Evolutionary conservation across 2,888 invertebrate species (phyloP), one percentile per base, ranked within the genome.

Genomic region (Masnerella sp.): DNA sequence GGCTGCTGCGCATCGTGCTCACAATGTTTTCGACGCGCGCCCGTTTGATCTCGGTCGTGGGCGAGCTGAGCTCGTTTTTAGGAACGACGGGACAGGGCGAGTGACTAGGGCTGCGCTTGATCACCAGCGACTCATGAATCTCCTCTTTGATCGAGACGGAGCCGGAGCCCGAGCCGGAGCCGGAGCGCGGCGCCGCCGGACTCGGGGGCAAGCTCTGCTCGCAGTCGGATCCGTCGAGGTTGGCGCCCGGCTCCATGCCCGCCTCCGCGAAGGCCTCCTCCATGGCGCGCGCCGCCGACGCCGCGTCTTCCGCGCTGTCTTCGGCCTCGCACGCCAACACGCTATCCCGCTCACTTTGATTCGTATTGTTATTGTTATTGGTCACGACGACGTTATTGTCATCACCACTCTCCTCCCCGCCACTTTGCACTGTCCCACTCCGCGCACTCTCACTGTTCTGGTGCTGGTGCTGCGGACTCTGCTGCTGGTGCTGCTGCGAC

Each of bases 1-100:
- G 95, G 85, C 95, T 95, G 77, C 95, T 93, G 76, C 96, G 92
- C 95, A 97, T 97, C 78, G 94, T 95, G 79, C 95, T 96, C 81
- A 97, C 96, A 83, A 98, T 97, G 88, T 96, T 96, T 89, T 98
- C 97, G 77, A 97, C 96, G 80, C 97, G 93, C 38, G 96, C 96
- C 81, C 96, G 93, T 88, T 97, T 97, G 84, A 95, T 93, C 87
- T 96, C 96, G 76, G 93, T 91, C 79, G 93, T 93, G 59, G 91
- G 87, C 52, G 85, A 87, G 40, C 72, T 84, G 36, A 78, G 82
- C 75, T 85, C 84, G 34, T 84, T 83, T 71, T 86, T 83, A 25
- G 83, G 83, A 70, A 86, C 78, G 74, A 86, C 78, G 62, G 87
- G 87, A 59, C 87, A 87, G 42, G 87, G 87, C 61, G 87, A 87